Conservation (phyloP, 2,888 invertebrate genomes). For the Empis livida region DNA sequence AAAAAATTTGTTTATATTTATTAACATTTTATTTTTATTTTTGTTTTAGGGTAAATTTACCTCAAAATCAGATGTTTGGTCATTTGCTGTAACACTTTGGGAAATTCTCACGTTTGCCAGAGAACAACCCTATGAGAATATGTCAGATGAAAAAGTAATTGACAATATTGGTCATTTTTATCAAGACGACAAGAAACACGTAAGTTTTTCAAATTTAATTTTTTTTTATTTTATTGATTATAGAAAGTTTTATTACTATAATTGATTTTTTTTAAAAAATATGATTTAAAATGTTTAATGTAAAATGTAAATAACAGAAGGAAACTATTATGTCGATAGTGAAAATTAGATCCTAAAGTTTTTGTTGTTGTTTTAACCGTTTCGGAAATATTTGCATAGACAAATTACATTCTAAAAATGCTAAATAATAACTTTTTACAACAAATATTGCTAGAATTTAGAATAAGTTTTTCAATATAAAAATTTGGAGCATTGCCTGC, state of each 20-base stretch:
- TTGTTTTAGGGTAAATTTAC: constrained; percentile 60
- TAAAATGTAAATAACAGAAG: too few relatives aligned
- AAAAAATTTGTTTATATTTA: not conserved
- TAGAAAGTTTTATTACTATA: not conserved
- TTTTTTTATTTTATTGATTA: not conserved
- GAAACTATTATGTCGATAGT: too few relatives aligned
- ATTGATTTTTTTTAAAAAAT: too few relatives aligned
- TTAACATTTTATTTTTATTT: constrained; percentile 7
- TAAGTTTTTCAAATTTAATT: constrained; percentile 31
- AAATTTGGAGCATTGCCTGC: too few relatives aligned
- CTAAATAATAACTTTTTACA: too few relatives aligned
- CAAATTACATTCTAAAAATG: too few relatives aligned
- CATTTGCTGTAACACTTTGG: constrained; percentile 78
- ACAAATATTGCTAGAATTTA: too few relatives aligned
- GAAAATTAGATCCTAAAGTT: too few relatives aligned
- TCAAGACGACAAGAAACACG: constrained; percentile 57
- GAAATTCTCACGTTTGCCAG: constrained; percentile 73
- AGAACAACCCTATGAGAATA: constrained; percentile 68
- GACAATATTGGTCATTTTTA: constrained; percentile 71
- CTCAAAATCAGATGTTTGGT: constrained; percentile 78
- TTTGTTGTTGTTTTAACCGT: too few relatives aligned
- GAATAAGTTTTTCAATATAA: too few relatives aligned
- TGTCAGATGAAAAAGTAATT: constrained; percentile 68
- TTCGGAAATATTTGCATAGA: too few relatives aligned
- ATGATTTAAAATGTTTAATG: too few relatives aligned